These are phyloP conservation scores for Nannoperca australis DNA, from an alignment of 2,797 vertebrate genomes.

Conservation along the genomic window DNA sequence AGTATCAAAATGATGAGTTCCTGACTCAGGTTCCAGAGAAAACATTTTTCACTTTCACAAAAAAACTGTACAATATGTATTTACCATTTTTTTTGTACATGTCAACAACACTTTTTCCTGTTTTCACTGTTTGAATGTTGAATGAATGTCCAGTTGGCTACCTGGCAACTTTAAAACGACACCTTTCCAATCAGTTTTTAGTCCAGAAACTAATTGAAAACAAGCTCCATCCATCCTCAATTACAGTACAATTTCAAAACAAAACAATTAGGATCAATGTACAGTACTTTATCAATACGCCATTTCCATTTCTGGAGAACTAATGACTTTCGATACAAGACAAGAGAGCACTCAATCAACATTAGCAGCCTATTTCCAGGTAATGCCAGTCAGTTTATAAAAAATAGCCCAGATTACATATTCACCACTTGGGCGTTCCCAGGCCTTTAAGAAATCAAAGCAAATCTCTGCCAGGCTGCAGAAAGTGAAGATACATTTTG, in stretches of 20 bases:
- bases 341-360: constrained; percentile 64
- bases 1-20: not conserved
- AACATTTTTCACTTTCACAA: not conserved
- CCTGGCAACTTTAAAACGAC: not conserved
- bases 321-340: constrained; percentile 55
- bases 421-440: constrained; percentile 11
- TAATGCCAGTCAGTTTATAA: constrained; percentile 51
- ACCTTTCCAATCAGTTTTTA: constrained; percentile 1
- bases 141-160: not conserved
- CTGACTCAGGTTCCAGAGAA: constrained; percentile 22
- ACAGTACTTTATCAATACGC: constrained; percentile 53
- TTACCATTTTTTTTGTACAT: not conserved
- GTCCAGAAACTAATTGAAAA: not conserved
- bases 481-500: constrained; percentile 1
- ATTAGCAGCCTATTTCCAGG: constrained; percentile 64
- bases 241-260: constrained; percentile 41
- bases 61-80: not conserved
- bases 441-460: constrained; percentile 25
- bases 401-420: constrained; percentile 44
- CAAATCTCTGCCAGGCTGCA: constrained; percentile 32
- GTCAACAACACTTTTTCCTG: not conserved
- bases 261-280: constrained; percentile 46
- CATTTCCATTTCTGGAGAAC: constrained; percentile 64
- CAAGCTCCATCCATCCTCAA: constrained; percentile 30
- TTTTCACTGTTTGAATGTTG: not conserved